A percentile compares a stretch with the other conserved stretches of the same genome.
phyloP scores from a whole-genome alignment of 2,113 vertebrate genomes.

The Calyptomena viridis region DNA sequence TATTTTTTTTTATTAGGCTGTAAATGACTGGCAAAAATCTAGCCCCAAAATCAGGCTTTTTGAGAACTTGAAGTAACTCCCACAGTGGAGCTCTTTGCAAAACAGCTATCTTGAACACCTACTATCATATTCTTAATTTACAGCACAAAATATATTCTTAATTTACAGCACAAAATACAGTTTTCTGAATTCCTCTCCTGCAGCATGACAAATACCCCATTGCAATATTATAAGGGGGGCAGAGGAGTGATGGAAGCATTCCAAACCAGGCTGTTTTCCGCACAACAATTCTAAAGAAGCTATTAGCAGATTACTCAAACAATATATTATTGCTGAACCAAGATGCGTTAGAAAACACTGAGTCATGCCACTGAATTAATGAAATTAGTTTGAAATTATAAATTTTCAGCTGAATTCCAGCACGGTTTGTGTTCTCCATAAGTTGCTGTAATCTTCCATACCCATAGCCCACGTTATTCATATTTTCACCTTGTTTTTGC shows the following conservation, averaged over 20 bases:
- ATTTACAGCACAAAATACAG: background rate
- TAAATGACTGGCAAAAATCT: background rate
- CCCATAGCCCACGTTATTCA: background rate
- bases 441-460: background rate
- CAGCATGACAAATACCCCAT: background rate
- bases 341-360: background rate
- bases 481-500: background rate
- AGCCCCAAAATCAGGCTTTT: background rate
- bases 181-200: background rate
- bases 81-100: background rate
- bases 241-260: background rate
- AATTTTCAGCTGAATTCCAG: background rate
- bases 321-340: conserved; percentile 12
- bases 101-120: background rate
- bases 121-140: background rate
- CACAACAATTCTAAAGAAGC: background rate
- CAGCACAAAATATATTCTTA: background rate
- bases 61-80: background rate
- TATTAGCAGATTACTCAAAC: conserved; percentile 35
- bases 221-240: background rate
- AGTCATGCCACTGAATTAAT: conserved; percentile 30
- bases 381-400: conserved; percentile 20
- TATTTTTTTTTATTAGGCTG: background rate
- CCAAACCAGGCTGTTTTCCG: background rate
- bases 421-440: background rate